Evolutionary conservation across 1,140 invertebrate species (phyloP), one percentile per base, ranked within the genome.

Genomic region (Leptopilina clavipes): DNA sequence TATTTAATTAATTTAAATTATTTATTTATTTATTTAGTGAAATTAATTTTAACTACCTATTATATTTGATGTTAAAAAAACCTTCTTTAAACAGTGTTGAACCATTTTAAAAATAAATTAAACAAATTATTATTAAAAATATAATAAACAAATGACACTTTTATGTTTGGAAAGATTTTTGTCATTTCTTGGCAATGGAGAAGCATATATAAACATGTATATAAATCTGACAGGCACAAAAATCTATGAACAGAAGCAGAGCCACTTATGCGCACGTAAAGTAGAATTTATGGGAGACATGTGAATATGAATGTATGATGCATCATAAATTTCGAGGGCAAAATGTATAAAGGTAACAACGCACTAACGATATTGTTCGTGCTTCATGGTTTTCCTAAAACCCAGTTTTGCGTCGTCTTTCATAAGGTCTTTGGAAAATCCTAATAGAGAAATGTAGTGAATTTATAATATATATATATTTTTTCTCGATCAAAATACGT

Each of bases 221-320:
- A n/a, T 88, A 88, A 87, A 87, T 88, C 86, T 84, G 85, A 84
- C 86, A 84, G 81, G 76, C 81, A 80, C 81, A 86, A 83, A 81
- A 87, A 88, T 88, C 87, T 88, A 88, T 88, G 87, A 87, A 88
- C 87, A 88, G 87, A 88, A 87, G 83, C 86, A 83, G 85, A 86
- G 87, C 85, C 85, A 88, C 86, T 87, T 88, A 88, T 81, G 83
- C 83, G 81, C 81, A 85, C 83, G 82, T 84, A 84, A 86, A 88
- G 84, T 79, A 81, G 77, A 87, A 88, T 88, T 87, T 87, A 88
- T 87, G 83, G 79, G 59, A 76, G 77, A 54, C 70, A 74, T 75
- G 78, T 79, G 85, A 86, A 87, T 86, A 86, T 87, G 85, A 87
- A 88, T 87, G 84, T 76, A 75, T 81, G 80, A 82, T 83, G 83